Conservation (phyloP, 2,888 invertebrate species). For the Dione juno region DNA sequence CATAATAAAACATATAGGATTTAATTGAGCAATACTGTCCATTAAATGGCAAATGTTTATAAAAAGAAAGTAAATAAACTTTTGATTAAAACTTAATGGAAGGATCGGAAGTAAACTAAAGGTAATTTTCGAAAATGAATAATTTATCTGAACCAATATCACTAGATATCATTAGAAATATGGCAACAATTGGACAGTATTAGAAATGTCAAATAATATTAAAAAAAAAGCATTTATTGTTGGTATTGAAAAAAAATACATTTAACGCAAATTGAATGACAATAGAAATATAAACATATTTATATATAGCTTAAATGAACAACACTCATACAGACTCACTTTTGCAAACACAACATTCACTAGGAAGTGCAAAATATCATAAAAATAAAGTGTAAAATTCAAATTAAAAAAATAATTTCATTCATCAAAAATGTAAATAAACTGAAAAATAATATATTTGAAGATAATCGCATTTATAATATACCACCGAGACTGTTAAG, state of each 20-base stretch:
- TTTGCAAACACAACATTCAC: neutral
- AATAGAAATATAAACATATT: neutral
- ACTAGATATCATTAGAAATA: neutral
- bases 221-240: neutral
- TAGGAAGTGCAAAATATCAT: conserved; percentile 15
- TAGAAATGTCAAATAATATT: neutral
- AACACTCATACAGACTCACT: neutral
- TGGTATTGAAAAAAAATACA: neutral
- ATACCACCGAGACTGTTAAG: conserved; percentile 16
- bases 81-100: neutral
- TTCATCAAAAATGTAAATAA: conserved; percentile 30
- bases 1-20: neutral
- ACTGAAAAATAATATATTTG: conserved; percentile 22
- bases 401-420: conserved; percentile 35
- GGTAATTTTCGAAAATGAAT: neutral
- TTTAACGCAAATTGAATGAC: neutral
- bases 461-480: conserved; percentile 29
- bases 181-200: conserved; percentile 14
- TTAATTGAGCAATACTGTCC: conserved; percentile 16
- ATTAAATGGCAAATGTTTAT: conserved; percentile 7
- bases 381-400: conserved; percentile 27
- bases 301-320: neutral
- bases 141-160: neutral
- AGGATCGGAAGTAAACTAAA: neutral
- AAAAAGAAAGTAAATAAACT: conserved; percentile 3